Conservation (phyloP, 2,888 invertebrate genomes). For the Panopea generosa region DNA sequence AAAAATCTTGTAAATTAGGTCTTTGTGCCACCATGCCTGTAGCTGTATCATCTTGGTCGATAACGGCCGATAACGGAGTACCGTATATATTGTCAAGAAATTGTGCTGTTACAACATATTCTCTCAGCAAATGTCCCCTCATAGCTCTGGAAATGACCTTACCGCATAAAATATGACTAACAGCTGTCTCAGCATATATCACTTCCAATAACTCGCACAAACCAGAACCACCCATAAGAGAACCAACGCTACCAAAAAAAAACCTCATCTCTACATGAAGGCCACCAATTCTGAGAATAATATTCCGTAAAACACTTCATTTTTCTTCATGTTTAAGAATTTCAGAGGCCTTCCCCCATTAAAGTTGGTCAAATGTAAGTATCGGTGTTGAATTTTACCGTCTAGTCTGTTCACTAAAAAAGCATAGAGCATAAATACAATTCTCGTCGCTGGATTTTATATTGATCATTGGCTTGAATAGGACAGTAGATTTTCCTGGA, state of each 20-base stretch:
- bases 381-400: constrained; percentile 32
- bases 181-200: too few relatives aligned
- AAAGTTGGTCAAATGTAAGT: constrained; percentile 67
- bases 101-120: too few relatives aligned
- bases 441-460: constrained; percentile 35
- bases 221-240: too few relatives aligned
- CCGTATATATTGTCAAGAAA: too few relatives aligned
- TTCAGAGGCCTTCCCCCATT: constrained; percentile 56
- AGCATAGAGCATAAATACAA: constrained; percentile 53
- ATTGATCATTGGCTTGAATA: constrained; percentile 30
- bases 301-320: too few relatives aligned
- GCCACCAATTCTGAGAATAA: constrained; percentile 23
- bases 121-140: too few relatives aligned
- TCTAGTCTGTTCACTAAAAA: constrained; percentile 29
- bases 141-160: constrained; percentile 65
- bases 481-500: constrained; percentile 17
- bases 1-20: too few relatives aligned
- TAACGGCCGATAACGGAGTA: too few relatives aligned
- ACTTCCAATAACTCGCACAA: too few relatives aligned
- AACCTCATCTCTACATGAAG: constrained; percentile 59
- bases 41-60: too few relatives aligned
- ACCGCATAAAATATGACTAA: constrained; percentile 66
- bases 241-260: constrained; percentile 66
- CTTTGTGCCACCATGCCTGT: too few relatives aligned
- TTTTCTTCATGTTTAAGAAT: constrained; percentile 1